These are phyloP conservation scores for Drosophila imparisetae DNA, from an alignment of 2,888 invertebrate genomes.

Conservation along the genomic window DNA sequence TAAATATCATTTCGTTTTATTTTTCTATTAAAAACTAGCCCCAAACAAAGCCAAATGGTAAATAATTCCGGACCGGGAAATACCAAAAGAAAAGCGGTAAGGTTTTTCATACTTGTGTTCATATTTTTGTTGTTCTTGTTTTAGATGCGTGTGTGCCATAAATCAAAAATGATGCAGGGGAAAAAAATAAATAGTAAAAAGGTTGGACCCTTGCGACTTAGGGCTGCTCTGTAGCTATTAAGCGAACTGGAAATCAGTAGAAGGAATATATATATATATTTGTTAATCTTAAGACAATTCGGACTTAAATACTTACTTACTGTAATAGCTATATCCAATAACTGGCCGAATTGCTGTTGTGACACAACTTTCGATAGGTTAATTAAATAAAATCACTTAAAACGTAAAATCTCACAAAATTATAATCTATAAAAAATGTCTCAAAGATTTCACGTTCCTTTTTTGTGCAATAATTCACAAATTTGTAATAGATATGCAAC, in stretches of 20 bases:
- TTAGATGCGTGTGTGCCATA: conserved; percentile 57
- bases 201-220: conserved; percentile 2
- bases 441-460: not conserved
- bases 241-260: not conserved
- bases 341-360: not conserved
- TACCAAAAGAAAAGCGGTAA: conserved; percentile 33
- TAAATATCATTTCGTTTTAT: conserved; percentile 83
- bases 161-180: conserved; percentile 60
- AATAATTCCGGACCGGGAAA: conserved; percentile 31
- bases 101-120: conserved; percentile 10
- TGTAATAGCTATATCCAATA: not conserved
- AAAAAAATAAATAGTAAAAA: conserved; percentile 47
- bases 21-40: conserved; percentile 83
- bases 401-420: not conserved
- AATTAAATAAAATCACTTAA: too few relatives aligned
- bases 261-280: not conserved
- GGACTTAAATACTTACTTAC: not conserved
- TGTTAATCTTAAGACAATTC: not conserved
- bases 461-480: not conserved
- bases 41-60: conserved; percentile 38
- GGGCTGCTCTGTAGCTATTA: conserved; percentile 17
- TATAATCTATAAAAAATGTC: not conserved
- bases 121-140: conserved; percentile 21
- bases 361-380: not conserved
- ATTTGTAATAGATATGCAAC: not conserved